These are phyloP conservation scores for Periplaneta americana DNA, from an alignment of 1,140 invertebrate species.

Conservation along the genomic window DNA sequence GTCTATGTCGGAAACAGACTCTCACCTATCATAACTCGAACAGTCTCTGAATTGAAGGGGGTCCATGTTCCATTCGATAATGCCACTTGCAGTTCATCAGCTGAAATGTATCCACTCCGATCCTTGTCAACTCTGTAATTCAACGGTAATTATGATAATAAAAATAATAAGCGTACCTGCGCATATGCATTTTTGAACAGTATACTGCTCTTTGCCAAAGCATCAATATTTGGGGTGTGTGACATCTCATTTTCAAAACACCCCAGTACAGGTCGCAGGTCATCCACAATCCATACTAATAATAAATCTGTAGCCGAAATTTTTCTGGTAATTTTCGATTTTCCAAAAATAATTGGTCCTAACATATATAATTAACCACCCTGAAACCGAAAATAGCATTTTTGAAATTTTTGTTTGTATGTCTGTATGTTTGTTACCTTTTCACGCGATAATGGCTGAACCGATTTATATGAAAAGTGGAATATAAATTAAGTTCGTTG, in stretches of 20 bases:
- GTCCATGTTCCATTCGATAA: slow-evolving; percentile 97
- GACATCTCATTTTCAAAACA: slow-evolving; percentile 60
- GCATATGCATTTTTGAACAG: slow-evolving; percentile 60
- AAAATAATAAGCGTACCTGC: slow-evolving; percentile 49
- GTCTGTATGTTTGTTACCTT: too few species aligned
- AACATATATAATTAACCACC: too few species aligned
- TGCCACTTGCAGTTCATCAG: slow-evolving; percentile 85
- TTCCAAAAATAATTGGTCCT: too few species aligned
- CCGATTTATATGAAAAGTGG: too few species aligned
- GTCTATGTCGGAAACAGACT: too few species aligned
- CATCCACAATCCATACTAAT: slow-evolving; percentile 79
- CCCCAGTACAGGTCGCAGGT: slow-evolving; percentile 65
- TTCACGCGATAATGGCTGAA: too few species aligned
- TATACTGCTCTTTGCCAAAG: slow-evolving; percentile 52
- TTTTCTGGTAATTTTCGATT: too few species aligned
- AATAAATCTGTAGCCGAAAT: too few species aligned
- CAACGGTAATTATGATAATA: not conserved
- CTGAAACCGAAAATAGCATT: too few species aligned
- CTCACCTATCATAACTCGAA: slow-evolving; percentile 93
- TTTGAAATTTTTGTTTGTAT: too few species aligned
- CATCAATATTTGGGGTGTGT: slow-evolving; percentile 73
- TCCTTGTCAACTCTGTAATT: slow-evolving; percentile 80
- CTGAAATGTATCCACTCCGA: slow-evolving; percentile 84
- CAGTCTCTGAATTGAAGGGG: slow-evolving; percentile 97
- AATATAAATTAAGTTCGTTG: too few species aligned